Evolutionary conservation across 1,140 invertebrate genomes (phyloP).

Genomic region (Diorhabda elongata): DNA sequence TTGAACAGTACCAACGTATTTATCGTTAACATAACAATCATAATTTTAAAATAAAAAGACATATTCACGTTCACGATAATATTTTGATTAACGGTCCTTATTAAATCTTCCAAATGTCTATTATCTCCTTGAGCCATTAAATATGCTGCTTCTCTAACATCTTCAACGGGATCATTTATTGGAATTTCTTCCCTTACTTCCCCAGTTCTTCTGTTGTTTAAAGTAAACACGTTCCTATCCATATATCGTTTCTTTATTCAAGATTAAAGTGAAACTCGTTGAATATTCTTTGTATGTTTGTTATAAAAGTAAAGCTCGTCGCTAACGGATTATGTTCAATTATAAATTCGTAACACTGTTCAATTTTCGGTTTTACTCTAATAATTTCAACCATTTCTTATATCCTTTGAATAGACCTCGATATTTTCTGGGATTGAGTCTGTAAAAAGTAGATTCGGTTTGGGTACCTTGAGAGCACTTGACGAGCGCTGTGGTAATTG

Average conservation of each 20-base stretch:
- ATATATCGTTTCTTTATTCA: not conserved
- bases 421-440: not conserved
- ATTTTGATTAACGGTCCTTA: constrained; percentile 11
- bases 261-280: too few species aligned
- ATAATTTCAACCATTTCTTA: constrained; percentile 11
- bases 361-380: not conserved
- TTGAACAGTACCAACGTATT: constrained; percentile 17
- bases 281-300: too few species aligned
- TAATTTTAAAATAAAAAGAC: constrained; percentile 21
- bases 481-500: constrained; percentile 19
- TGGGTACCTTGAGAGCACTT: constrained; percentile 27
- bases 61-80: constrained; percentile 19
- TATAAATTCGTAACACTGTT: not conserved
- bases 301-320: too few species aligned
- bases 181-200: not conserved
- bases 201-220: constrained; percentile 6
- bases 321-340: not conserved
- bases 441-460: constrained; percentile 15
- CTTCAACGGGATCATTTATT: not conserved
- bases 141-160: constrained; percentile 4
- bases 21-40: constrained; percentile 17
- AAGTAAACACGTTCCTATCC: constrained; percentile 7
- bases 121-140: constrained; percentile 17
- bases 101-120: constrained; percentile 13
- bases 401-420: not conserved